phyloP scores from a whole-genome alignment of 2,888 invertebrate genomes.

The Oxystoma pomonae region DNA sequence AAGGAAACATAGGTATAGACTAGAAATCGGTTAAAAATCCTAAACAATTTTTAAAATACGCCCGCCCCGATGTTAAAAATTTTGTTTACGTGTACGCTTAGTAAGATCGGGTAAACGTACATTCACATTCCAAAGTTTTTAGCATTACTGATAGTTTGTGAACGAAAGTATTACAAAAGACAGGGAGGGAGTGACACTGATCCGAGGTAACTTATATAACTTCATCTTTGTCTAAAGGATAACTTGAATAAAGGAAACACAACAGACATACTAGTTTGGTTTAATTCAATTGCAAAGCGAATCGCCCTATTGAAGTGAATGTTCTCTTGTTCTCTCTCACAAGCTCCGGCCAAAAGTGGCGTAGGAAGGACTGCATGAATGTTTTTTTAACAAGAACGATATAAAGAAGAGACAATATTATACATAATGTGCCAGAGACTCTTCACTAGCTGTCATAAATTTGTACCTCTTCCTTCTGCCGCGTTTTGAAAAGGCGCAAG shows the following conservation, averaged over 20 bases:
- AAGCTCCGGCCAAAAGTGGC: constrained; percentile 1
- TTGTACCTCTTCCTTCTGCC: no score
- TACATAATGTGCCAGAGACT: no score
- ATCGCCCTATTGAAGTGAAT: neutral
- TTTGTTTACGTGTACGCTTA: neutral
- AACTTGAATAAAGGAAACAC: neutral
- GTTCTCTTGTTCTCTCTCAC: neutral
- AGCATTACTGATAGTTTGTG: neutral
- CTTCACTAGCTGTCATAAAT: no score
- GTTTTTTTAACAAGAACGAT: no score
- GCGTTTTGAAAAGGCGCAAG: no score
- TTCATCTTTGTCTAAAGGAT: neutral
- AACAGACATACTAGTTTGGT: neutral
- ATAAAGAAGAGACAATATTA: no score
- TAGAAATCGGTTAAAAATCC: neutral
- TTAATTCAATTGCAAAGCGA: neutral
- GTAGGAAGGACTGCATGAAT: constrained; percentile 8
- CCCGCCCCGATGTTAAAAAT: neutral
- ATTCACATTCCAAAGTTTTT: neutral
- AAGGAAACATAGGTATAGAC: neutral
- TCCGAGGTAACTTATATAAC: neutral
- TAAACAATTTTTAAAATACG: neutral
- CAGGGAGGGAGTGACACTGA: neutral
- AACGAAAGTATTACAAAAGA: neutral
- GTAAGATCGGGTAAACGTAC: neutral